Conservation (phyloP, 2,113 vertebrate species). For the Pygoscelis adeliae region DNA sequence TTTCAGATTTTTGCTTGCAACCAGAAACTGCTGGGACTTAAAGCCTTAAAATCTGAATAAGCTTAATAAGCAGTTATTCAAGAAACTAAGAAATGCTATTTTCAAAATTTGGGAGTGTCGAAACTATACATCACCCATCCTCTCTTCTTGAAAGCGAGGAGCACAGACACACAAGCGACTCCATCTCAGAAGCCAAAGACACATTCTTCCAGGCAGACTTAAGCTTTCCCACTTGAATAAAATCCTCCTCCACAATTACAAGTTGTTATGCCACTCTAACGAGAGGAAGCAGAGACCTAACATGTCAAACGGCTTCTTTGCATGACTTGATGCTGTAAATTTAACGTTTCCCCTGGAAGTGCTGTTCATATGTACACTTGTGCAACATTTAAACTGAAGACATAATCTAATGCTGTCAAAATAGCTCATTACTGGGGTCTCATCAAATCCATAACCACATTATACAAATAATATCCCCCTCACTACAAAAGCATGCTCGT, state of each 20-base stretch:
- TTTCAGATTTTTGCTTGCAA: not conserved
- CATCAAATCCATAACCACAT: not conserved
- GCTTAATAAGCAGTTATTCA: not conserved
- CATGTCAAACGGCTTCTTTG: not conserved
- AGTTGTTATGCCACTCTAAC: not conserved
- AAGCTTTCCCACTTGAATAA: not conserved
- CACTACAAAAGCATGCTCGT: not conserved
- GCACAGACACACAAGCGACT: accelerated
- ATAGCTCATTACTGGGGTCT: not conserved
- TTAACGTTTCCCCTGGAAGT: not conserved
- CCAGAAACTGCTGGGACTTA: not conserved
- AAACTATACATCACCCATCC: not conserved
- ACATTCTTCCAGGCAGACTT: not conserved
- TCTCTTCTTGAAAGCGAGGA: accelerated
- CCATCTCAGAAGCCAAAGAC: not conserved
- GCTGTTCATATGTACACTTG: not conserved
- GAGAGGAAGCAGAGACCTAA: not conserved
- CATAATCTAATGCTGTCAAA: not conserved
- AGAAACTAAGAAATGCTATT: not conserved
- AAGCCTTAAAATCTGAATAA: not conserved
- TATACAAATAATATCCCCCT: not conserved
- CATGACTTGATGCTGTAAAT: not conserved
- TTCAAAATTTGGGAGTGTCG: not conserved
- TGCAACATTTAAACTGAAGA: not conserved
- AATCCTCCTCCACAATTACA: not conserved